Evolutionary conservation across 2,797 vertebrate genomes (phyloP).

Genomic region (Thripadectes ignobilis): DNA sequence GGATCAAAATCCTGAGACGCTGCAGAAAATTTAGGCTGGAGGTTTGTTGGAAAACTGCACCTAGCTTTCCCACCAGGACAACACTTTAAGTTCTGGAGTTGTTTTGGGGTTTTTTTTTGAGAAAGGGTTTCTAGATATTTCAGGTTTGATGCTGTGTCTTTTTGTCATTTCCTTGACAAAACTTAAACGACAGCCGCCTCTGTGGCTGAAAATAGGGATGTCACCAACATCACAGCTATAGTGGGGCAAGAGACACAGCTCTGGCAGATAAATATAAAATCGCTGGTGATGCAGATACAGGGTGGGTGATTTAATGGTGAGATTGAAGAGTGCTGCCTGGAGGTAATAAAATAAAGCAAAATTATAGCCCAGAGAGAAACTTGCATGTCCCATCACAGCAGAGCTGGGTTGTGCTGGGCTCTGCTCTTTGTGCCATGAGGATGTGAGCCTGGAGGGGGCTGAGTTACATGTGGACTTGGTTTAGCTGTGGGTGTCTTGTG

Average conservation of each 20-base stretch:
- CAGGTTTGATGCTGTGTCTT: neutral
- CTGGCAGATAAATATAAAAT: neutral
- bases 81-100: neutral
- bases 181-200: neutral
- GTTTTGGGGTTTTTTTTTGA: neutral
- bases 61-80: neutral
- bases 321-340: neutral
- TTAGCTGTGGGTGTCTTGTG: neutral
- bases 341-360: neutral
- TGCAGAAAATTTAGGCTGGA: neutral
- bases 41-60: neutral
- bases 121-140: neutral
- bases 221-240: neutral
- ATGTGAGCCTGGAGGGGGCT: accelerated
- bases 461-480: neutral
- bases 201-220: neutral
- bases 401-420: neutral
- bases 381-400: neutral
- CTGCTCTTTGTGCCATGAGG: neutral
- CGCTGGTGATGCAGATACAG: neutral
- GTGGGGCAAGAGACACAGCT: neutral
- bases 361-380: neutral
- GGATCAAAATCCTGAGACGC: neutral
- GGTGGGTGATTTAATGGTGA: neutral
- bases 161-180: neutral